Conservation (phyloP, 2,797 vertebrate genomes). For the Sebastes baramenuke region DNA sequence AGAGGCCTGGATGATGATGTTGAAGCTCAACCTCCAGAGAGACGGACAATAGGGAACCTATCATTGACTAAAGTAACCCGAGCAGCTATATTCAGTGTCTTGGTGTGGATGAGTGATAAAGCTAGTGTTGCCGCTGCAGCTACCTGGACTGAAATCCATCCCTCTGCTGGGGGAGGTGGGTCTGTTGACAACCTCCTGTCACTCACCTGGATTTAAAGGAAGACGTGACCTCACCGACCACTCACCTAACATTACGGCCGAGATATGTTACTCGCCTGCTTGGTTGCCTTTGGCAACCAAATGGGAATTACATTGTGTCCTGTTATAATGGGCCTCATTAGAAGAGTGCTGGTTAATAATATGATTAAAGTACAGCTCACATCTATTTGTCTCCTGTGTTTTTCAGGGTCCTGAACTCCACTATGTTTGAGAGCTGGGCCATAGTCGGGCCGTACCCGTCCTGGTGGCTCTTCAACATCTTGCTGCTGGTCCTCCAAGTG, state of each 20-base stretch:
- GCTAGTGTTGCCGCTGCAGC: constrained; percentile 59
- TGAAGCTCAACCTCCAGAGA: constrained; percentile 49
- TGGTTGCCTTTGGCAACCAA: background rate
- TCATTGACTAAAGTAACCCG: constrained; percentile 71
- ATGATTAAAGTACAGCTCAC: background rate
- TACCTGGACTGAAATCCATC: constrained; percentile 73
- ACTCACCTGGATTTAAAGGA: constrained; percentile 50
- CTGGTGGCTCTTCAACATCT: constrained; percentile 96
- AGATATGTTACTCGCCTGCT: background rate
- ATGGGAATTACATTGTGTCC: background rate
- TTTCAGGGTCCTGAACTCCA: constrained; percentile 93
- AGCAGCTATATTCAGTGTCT: constrained; percentile 81
- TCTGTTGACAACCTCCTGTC: constrained; percentile 55
- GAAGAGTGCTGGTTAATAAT: background rate
- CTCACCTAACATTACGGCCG: constrained; percentile 20
- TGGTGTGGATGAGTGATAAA: constrained; percentile 67
- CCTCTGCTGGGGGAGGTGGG: constrained; percentile 48
- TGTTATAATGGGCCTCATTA: constrained; percentile 1
- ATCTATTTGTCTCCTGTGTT: background rate
- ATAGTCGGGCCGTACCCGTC: constrained; percentile 93
- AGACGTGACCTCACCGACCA: constrained; percentile 30
- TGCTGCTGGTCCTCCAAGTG: constrained; percentile 90
- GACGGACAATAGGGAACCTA: constrained; percentile 57
- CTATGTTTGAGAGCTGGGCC: constrained; percentile 96
- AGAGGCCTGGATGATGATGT: constrained; percentile 24